Evolutionary conservation across 2,797 vertebrate genomes (phyloP).

Genomic region (Sylvilagus floridanus): DNA sequence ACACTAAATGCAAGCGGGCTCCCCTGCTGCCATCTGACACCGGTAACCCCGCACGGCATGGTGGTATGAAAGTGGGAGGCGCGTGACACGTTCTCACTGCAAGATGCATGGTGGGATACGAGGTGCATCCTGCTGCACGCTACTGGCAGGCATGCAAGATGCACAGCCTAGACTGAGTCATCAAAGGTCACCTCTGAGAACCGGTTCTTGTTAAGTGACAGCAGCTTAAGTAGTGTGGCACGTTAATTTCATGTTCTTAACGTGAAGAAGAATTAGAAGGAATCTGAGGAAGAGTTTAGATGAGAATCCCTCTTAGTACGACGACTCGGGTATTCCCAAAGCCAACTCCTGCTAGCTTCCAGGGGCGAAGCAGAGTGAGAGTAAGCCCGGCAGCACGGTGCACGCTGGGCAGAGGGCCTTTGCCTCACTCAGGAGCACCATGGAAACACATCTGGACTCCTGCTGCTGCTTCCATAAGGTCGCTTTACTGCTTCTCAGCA

Average conservation of each 20-base stretch:
- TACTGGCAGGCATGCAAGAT: no score
- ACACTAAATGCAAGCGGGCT: not conserved
- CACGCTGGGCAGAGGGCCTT: no score
- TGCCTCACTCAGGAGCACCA: not conserved
- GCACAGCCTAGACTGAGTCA: no score
- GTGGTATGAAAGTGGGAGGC: not conserved
- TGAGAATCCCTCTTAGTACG: not conserved
- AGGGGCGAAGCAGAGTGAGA: not conserved
- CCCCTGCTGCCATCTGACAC: not conserved
- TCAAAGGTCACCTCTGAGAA: no score
- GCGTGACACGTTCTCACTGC: no score
- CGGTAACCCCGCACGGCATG: not conserved
- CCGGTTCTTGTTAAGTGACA: not conserved
- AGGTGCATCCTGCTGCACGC: no score
- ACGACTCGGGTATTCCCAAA: not conserved
- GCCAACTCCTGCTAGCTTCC: no score
- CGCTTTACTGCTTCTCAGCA: no score
- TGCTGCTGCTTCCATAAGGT: no score
- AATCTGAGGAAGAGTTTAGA: not conserved
- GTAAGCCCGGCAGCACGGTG: not conserved
- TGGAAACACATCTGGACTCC: not conserved
- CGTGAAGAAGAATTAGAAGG: not conserved
- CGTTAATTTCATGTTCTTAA: not conserved
- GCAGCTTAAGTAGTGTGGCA: no score
- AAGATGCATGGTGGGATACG: no score